These are phyloP conservation scores for Caretta caretta DNA, from an alignment of 2,113 vertebrate genomes.

Conservation along the genomic window DNA sequence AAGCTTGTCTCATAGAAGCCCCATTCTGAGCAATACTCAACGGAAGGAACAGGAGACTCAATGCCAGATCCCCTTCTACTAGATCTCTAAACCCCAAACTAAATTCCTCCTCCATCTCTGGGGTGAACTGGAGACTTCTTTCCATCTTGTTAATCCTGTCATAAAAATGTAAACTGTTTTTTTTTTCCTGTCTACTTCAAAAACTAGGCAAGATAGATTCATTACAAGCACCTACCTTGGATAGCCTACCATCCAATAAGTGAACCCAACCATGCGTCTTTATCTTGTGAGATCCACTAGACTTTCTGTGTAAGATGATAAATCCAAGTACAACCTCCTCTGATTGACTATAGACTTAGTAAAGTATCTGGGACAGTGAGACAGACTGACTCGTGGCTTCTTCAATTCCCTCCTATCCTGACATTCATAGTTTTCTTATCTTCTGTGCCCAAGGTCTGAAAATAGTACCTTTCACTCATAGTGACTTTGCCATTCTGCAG, in stretches of 20 bases:
- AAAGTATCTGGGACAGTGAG: background rate
- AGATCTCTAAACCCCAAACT: background rate
- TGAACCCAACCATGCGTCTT: background rate
- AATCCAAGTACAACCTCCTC: background rate
- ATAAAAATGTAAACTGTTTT: background rate
- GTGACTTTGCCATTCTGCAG: background rate
- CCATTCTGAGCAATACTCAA: background rate
- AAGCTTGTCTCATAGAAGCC: background rate
- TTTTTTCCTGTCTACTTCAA: background rate
- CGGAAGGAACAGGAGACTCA: background rate
- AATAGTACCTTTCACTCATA: background rate
- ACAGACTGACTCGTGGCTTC: background rate
- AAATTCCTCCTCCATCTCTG: background rate
- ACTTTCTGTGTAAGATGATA: background rate
- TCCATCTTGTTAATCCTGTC: background rate
- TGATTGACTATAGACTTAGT: background rate
- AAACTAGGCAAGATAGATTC: background rate
- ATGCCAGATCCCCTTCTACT: background rate
- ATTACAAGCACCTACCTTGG: background rate
- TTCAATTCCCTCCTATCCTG: background rate
- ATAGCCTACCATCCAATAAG: background rate
- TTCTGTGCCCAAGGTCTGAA: background rate
- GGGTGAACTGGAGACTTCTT: background rate
- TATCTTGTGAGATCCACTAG: background rate
- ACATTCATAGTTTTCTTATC: background rate